These are phyloP conservation scores for Bubo blakistoni DNA, from an alignment of 2,113 vertebrate species.

Conservation along the genomic window DNA sequence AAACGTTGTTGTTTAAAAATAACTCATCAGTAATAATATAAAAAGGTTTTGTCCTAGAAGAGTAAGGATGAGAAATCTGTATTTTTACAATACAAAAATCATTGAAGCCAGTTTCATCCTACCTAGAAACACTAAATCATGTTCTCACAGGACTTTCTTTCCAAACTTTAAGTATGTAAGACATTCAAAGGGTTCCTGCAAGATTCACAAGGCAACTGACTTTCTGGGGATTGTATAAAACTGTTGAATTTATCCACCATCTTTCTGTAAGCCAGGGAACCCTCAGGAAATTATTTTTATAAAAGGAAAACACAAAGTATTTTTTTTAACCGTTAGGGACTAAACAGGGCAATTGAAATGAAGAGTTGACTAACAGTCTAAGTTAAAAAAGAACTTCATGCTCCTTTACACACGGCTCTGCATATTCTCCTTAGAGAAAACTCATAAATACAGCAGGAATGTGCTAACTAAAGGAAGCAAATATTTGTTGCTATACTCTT, in stretches of 20 bases:
- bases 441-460: background rate
- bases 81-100: background rate
- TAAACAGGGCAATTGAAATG: constrained; percentile 1
- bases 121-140: background rate
- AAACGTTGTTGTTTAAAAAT: background rate
- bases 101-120: background rate
- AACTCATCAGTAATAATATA: background rate
- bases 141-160: background rate
- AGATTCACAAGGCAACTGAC: background rate
- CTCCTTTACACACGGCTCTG: background rate
- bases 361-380: background rate
- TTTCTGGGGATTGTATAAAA: background rate
- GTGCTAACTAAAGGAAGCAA: background rate
- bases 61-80: background rate
- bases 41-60: background rate
- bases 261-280: background rate
- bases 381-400: background rate
- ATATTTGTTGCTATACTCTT: background rate
- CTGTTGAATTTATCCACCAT: background rate
- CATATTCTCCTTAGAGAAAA: constrained; percentile 7
- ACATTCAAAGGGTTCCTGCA: background rate
- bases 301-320: background rate
- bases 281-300: constrained; percentile 3
- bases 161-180: background rate
- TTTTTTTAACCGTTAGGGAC: background rate